Conservation (phyloP, 2,797 vertebrate species). For the Menidia menidia region DNA sequence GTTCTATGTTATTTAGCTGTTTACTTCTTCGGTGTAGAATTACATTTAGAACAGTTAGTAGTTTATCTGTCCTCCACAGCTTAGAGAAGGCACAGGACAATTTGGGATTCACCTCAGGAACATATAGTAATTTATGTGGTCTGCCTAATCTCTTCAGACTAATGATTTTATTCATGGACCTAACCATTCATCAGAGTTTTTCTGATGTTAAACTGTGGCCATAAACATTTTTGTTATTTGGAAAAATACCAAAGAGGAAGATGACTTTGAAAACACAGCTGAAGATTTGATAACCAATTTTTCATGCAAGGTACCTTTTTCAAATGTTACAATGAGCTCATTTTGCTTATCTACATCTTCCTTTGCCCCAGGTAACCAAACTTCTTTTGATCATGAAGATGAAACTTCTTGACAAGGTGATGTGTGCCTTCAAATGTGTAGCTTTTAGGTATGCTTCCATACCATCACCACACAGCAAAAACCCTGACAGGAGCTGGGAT, state of each 20-base stretch:
- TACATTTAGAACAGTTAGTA: not conserved
- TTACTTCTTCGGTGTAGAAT: not conserved
- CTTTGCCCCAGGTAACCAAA: not conserved
- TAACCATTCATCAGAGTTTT: not conserved
- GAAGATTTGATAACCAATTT: conserved; percentile 30
- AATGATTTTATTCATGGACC: not conserved
- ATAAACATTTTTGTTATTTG: not conserved
- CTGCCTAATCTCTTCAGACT: not conserved
- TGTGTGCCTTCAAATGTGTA: conserved; percentile 21
- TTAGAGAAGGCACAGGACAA: not conserved
- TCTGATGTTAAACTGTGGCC: not conserved
- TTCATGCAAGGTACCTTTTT: conserved; percentile 15
- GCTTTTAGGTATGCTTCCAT: conserved; percentile 33
- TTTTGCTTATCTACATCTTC: conserved; percentile 28
- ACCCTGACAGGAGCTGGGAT: conserved; percentile 21
- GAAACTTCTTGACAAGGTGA: conserved; percentile 23
- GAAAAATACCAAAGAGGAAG: conserved; percentile 1
- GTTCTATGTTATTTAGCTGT: not conserved
- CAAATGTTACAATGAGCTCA: conserved; percentile 21
- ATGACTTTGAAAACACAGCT: not conserved
- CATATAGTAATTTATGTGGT: not conserved
- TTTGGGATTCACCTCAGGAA: not conserved
- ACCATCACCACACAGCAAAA: conserved; percentile 19
- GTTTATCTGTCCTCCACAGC: not conserved
- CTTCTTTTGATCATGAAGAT: conserved; percentile 37